A percentile compares a stretch with the other conserved stretches of the same genome.
These are phyloP conservation scores for Carassius auratus DNA, from an alignment of 2,113 vertebrate species.

Conservation along the genomic window DNA sequence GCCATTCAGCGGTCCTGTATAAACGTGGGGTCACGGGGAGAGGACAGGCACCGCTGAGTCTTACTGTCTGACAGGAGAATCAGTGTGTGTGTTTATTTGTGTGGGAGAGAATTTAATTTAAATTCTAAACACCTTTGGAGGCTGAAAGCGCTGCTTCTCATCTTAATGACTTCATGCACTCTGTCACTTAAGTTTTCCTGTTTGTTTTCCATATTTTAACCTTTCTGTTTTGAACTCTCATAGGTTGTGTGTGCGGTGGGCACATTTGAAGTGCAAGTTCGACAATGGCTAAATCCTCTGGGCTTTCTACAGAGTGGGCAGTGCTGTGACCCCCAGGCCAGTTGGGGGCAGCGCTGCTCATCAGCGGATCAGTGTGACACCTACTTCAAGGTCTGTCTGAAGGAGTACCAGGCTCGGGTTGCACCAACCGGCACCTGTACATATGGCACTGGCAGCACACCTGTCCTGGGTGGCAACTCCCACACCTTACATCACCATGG, in stretches of 20 bases:
- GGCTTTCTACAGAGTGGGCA: slow-evolving; percentile 74
- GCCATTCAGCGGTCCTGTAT: slow-evolving; percentile 43
- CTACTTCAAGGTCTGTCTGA: slow-evolving; percentile 80
- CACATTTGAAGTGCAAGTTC: slow-evolving; percentile 81
- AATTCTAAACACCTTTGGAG: slow-evolving; percentile 1
- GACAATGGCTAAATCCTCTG: slow-evolving; percentile 72
- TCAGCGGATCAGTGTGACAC: slow-evolving; percentile 75
- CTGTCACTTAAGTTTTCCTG: background rate
- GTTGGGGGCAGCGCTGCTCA: slow-evolving; percentile 68
- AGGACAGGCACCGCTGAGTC: slow-evolving; percentile 47
- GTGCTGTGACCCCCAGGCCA: slow-evolving; percentile 76
- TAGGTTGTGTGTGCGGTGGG: slow-evolving; percentile 73
- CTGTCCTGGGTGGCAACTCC: slow-evolving; percentile 77
- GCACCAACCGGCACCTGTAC: slow-evolving; percentile 72
- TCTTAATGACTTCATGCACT: background rate
- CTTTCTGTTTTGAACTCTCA: slow-evolving; percentile 13
- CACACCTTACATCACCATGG: slow-evolving; percentile 66
- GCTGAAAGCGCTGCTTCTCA: slow-evolving; percentile 1
- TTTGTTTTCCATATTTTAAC: slow-evolving; percentile 6
- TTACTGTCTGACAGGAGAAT: slow-evolving; percentile 41
- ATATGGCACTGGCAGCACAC: slow-evolving; percentile 73
- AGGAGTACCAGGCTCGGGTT: slow-evolving; percentile 82
- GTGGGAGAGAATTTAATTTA: background rate
- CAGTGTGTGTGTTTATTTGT: slow-evolving; percentile 29
- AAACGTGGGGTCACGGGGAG: slow-evolving; percentile 27